Conservation (phyloP, 2,797 vertebrate genomes). For the Dipus sagitta region DNA sequence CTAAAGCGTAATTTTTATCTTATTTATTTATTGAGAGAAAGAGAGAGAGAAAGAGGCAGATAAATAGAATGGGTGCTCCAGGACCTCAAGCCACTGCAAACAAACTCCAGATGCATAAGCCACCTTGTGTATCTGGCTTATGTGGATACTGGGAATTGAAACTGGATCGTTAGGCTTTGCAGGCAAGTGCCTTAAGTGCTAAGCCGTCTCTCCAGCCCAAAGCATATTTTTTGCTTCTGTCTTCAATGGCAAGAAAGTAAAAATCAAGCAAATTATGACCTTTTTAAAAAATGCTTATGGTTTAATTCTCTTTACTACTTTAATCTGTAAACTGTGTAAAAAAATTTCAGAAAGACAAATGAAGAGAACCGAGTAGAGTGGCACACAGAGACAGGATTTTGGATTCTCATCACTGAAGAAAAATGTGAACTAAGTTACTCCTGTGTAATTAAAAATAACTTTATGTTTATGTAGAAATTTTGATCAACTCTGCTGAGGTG, state of each 20-base stretch:
- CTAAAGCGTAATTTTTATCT: no score
- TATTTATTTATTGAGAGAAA: no score
- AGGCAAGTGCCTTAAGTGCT: no score
- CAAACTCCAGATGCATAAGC: no score
- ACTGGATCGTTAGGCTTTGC: no score
- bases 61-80: no score
- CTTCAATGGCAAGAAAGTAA: conserved; percentile 23
- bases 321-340: not conserved
- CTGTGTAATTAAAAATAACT: conserved; percentile 24
- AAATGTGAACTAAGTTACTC: not conserved
- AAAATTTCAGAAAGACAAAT: conserved; percentile 11
- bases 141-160: no score
- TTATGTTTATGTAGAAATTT: conserved; percentile 36
- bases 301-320: conserved; percentile 49
- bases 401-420: conserved; percentile 25
- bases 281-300: not conserved
- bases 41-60: no score
- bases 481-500: not conserved
- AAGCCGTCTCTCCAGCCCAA: no score
- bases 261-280: conserved; percentile 40
- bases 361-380: not conserved
- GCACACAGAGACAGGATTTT: not conserved
- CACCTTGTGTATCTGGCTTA: no score
- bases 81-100: no score
- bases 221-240: conserved; percentile 17